Base-by-base conservation (phyloP, 2,113 vertebrate species). In the Epinephelus fuscoguttatus region DNA sequence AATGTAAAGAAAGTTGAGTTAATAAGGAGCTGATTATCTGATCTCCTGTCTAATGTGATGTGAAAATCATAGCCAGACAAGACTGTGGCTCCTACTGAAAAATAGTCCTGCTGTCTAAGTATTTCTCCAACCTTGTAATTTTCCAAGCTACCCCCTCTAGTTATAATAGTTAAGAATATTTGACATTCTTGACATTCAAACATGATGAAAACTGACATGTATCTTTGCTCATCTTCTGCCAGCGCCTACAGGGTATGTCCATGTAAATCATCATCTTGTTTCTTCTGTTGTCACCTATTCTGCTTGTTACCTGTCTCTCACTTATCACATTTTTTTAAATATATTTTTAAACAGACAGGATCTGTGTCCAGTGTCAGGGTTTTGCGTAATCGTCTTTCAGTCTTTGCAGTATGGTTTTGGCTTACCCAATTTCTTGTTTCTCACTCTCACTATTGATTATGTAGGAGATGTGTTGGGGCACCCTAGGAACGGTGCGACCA, bases 401-500 rank as follows among this genome's bases (percentile, higher is more conserved):
- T 18, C 18, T 23, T 56, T 25, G 7, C 14, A 17, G 9, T 70
- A 6, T 59, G 23, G n/a, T 17, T 50, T 33, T n/a, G 19, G 33
- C 60, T 40, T 56, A 19, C 33, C 0, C 2, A 4, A 25, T 18
- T 25, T 6, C 21, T 42, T n/a, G 0, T 21, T 53, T 52, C 3
- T 23, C 40, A 8, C 21, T 40, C 10, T 23, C 9, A 37, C 19
- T 25, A 3, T 23, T 50, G 27, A 4, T 30, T n/a, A 2, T 11
- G 21, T n/a, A 94, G 90, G 57, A 88, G 0, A 94, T 95, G 95
- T 86, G 49, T 12, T 95, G 94, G 95, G 94, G 94, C 2, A 94
- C 92, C 11, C 89, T 95, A 4, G 95, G 95, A 30, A 94, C 95
- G 1, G 61, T 95, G 11, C 88, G 92, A 2, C 91, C 94, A 13